Evolutionary conservation across 2,113 vertebrate genomes (phyloP).

Genomic region (Sprattus sprattus): DNA sequence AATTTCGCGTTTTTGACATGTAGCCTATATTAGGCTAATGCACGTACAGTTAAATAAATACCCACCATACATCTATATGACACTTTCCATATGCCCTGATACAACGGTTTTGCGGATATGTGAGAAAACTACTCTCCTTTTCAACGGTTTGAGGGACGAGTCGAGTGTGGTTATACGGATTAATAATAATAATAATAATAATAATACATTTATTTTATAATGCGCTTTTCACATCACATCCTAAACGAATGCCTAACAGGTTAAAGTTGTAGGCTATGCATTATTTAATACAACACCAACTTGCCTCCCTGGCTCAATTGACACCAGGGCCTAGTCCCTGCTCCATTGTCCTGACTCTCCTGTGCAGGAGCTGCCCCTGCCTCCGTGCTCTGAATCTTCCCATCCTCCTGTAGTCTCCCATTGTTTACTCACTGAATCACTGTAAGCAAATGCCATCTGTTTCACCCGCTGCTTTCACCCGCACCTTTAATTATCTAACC

Average conservation of each 20-base stretch:
- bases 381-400: slow-evolving; percentile 47
- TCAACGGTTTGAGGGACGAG: neutral
- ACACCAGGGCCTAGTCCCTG: neutral
- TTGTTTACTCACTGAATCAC: slow-evolving; percentile 97
- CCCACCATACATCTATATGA: neutral
- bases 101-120: neutral
- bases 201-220: no score
- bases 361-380: neutral
- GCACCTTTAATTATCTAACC: slow-evolving; percentile 98
- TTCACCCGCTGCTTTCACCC: slow-evolving; percentile 93
- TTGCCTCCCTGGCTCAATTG: neutral
- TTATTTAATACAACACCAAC: neutral
- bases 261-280: neutral
- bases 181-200: no score
- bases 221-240: no score
- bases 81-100: no score
- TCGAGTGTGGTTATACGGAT: neutral
- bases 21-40: neutral
- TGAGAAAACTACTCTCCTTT: no score
- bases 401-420: slow-evolving; percentile 72
- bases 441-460: slow-evolving; percentile 99
- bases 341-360: neutral
- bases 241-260: neutral
- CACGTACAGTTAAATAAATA: neutral
- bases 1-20: no score